phyloP scores from a whole-genome alignment of 2,113 vertebrate genomes.

The Cairina moschata region DNA sequence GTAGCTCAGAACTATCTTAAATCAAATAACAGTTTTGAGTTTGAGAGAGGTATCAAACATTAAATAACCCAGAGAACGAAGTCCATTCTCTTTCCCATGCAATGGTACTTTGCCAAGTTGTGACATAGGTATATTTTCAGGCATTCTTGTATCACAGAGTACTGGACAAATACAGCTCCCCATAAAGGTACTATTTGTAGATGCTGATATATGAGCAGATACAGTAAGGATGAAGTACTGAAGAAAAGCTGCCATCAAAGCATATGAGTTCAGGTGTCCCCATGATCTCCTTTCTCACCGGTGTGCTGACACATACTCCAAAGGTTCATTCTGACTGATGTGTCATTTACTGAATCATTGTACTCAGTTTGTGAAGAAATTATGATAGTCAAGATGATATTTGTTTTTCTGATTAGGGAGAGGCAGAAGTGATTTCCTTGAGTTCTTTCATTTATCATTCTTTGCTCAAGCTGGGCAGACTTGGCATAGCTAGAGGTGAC shows the following conservation, averaged over 20 bases:
- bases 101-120: not conserved
- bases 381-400: not conserved
- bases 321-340: not conserved
- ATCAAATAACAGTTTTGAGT: not conserved
- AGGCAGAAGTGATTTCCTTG: not conserved
- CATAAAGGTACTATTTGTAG: not conserved
- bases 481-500: not conserved
- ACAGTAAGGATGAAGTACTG: not conserved
- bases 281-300: not conserved
- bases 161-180: not conserved
- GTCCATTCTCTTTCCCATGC: not conserved
- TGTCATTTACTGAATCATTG: constrained; percentile 10
- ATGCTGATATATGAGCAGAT: not conserved
- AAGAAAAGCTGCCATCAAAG: not conserved
- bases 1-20: not conserved
- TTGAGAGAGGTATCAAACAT: not conserved
- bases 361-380: not conserved
- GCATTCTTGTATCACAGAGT: not conserved
- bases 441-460: not conserved
- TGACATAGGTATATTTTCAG: not conserved
- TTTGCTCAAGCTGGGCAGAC: not conserved
- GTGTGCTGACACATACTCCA: not conserved
- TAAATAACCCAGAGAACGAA: not conserved
- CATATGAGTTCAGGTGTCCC: not conserved
- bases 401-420: not conserved